Base-by-base conservation (phyloP, 2,113 vertebrate species). In the Neogobius melanostomus region DNA sequence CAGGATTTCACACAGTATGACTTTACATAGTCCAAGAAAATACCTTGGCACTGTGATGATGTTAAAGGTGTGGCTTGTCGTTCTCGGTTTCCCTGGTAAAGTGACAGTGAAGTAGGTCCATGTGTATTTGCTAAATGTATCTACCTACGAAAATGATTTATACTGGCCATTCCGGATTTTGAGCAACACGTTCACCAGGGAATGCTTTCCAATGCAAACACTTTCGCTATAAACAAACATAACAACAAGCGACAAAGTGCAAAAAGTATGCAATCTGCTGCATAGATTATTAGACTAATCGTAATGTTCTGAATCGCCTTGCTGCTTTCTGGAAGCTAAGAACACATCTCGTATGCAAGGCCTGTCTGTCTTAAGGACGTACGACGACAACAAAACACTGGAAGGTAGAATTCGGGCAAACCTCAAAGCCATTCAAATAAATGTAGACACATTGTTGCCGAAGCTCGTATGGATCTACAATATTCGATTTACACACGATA, bases 301-400 rank as follows among this genome's bases (percentile, higher is more conserved):
- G 0, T 9, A 12, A 1, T 69, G 67, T 68, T 16, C 15, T 5
- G n/a, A 56, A 28, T 6, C 17, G 17, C 1, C 11, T 21, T 17
- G 16, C 11, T 16, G 6, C 5, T 59, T n/a, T 12, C 48, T 77
- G 53, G 6, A 5, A 71, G 59, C 51, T 75, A 51, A 36, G 44
- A 65, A 1, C 53, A 74, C 66, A 80, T 71, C 79, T 81, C 74
- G 76, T 62, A 16, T 54, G 71, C 42, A 44, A 71, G 88, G 89
- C 85, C 87, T 84, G 84, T 91, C 21, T 88, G 86, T 85, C 85
- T 91, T 90, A 91, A 91, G 90, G 89, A 43, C 83, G 89, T 77
- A 78, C 84, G 16, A 82, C 57, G 69, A 88, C 75, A 91, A 88
- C 84, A 91, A 83, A 2, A 47, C 60, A 62, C 7, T 53, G 69